These are phyloP conservation scores for Cavia porcellus DNA, from an alignment of 2,113 vertebrate species.

Conservation along the genomic window DNA sequence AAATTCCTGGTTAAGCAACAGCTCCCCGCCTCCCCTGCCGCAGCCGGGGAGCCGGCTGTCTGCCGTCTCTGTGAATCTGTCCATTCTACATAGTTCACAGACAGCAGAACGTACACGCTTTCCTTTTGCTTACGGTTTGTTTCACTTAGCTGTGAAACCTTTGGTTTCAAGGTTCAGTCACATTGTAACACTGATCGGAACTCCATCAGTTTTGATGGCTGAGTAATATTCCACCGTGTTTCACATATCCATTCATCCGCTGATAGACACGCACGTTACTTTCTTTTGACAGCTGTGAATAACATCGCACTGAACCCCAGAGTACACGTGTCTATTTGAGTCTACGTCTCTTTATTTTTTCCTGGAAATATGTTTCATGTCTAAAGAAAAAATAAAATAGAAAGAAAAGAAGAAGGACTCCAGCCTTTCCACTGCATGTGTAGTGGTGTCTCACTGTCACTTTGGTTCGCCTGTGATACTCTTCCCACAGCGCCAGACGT, in stretches of 20 bases:
- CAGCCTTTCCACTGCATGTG: neutral
- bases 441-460: neutral
- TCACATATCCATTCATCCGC: neutral
- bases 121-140: neutral
- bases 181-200: neutral
- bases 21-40: too few species aligned
- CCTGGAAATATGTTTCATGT: neutral
- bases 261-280: neutral
- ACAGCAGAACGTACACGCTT: neutral
- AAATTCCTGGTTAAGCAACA: neutral
- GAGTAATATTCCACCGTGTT: neutral
- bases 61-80: neutral
- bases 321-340: neutral
- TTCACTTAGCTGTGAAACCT: neutral
- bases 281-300: neutral
- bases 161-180: neutral
- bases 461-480: neutral
- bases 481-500: neutral
- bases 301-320: neutral
- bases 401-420: too few species aligned
- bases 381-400: neutral
- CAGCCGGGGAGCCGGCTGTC: neutral
- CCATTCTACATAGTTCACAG: neutral
- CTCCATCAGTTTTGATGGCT: neutral
- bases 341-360: neutral